A percentile compares a stretch with the other conserved stretches of the same genome.
Evolutionary conservation across 2,797 vertebrate species (phyloP).

Genomic region (Rhabdomys pumilio): DNA sequence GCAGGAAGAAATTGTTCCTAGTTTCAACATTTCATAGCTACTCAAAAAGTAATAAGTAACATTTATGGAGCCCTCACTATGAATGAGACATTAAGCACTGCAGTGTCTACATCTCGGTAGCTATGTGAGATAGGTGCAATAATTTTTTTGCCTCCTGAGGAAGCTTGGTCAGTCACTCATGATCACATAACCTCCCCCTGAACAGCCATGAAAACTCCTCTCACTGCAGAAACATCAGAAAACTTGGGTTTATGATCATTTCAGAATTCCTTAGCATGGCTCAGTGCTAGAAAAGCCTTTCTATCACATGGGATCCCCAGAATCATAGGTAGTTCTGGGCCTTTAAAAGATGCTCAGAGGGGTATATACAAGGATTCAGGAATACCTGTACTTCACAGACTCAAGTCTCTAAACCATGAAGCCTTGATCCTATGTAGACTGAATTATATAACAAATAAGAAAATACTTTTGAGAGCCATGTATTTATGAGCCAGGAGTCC

Average conservation of each 20-base stretch:
- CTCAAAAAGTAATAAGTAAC: background rate
- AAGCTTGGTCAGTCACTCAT: background rate
- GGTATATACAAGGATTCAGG: conserved; percentile 1
- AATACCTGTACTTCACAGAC: background rate
- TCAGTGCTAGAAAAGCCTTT: background rate
- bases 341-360: background rate
- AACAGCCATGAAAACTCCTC: background rate
- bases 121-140: background rate
- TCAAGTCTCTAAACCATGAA: conserved; percentile 11
- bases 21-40: background rate
- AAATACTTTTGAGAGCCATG: background rate
- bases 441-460: conserved; percentile 28
- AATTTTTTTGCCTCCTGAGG: background rate
- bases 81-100: background rate
- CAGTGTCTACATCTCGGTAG: conserved; percentile 4
- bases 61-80: background rate
- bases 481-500: background rate
- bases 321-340: background rate
- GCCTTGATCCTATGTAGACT: background rate
- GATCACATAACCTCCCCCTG: background rate
- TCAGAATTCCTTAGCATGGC: background rate
- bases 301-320: background rate
- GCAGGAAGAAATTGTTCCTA: background rate
- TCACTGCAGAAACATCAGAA: background rate
- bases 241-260: background rate